Conservation (phyloP, 2,888 invertebrate species). For the Pyrrhopygopsis socrates region DNA sequence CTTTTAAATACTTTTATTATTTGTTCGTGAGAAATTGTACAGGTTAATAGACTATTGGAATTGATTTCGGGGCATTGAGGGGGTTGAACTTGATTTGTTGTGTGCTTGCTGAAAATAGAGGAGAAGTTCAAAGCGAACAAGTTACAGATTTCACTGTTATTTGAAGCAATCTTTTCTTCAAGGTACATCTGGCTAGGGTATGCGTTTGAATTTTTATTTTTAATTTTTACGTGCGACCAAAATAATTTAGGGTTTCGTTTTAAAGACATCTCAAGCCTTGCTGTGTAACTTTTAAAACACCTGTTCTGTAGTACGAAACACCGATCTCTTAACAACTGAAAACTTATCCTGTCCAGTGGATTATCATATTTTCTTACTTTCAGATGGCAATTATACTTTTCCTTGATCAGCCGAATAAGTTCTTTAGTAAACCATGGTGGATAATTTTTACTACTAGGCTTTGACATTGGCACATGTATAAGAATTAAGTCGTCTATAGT, state of each 20-base stretch:
- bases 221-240: constrained; percentile 14
- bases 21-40: too few relatives aligned
- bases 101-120: background rate
- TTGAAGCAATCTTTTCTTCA: background rate
- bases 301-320: background rate
- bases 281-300: constrained; percentile 6
- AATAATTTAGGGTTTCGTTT: constrained; percentile 9
- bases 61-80: too few relatives aligned
- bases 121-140: constrained; percentile 15
- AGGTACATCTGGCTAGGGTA: constrained; percentile 4
- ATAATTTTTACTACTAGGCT: background rate
- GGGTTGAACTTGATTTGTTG: background rate
- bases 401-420: background rate
- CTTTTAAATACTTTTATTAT: too few relatives aligned
- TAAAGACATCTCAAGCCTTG: background rate
- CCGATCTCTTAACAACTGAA: background rate
- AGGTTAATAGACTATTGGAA: too few relatives aligned
- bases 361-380: constrained; percentile 18
- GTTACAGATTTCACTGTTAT: background rate
- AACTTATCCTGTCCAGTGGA: background rate
- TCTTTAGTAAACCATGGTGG: constrained; percentile 9
- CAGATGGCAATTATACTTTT: constrained; percentile 9
- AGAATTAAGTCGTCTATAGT: background rate
- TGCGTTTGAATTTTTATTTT: background rate
- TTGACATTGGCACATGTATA: background rate